Evolutionary conservation across 2,797 vertebrate genomes (phyloP), one percentile per base, ranked within the genome.

Genomic region (Gymnoscopelus braueri): DNA sequence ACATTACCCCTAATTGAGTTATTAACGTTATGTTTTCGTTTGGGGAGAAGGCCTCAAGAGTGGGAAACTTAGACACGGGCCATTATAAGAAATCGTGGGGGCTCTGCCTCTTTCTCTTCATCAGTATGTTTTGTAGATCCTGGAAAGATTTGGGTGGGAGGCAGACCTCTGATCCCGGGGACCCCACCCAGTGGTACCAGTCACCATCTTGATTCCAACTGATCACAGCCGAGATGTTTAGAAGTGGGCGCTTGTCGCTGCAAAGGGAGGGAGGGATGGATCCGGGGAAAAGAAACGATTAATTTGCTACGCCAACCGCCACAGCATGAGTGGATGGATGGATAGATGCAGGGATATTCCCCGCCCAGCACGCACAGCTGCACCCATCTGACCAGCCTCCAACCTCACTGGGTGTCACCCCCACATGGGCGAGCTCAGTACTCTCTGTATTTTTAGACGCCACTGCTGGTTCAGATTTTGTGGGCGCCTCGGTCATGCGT

Each of bases 371-470:
- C 14, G 54, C 75, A 77, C 82, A 83, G 79, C 88, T 87, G 81
- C 70, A 72, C 60, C 70, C 63, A 1, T 78, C 67, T 39, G 14
- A 15, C 49, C 49, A 69, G 72, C 70, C 39, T 10, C 7, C 39
- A 44, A 44, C 39, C 74, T 74, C 82, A 79, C 63, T 74, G 78
- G 78, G 76, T 78, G 83, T 79, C 75, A 65, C 85, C 82, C 15
- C 47, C 60, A 32, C 66, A 60, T 3, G 5, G 35, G 59, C 55
- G 7, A 5, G 57, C 57, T 60, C 19, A 3, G 47, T 47, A 26
- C 32, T 5, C 39, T 58, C 64, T 44, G 24, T 89, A 91, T 92
- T 92, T 92, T 90, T 91, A 90, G 89, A 85, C 9, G n/a, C 53
- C 3, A 55, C 74, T 69, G 77, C 74, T 81, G 80, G 60, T 83